Conservation (phyloP, 2,888 invertebrate species). For the Hemithea aestivaria region DNA sequence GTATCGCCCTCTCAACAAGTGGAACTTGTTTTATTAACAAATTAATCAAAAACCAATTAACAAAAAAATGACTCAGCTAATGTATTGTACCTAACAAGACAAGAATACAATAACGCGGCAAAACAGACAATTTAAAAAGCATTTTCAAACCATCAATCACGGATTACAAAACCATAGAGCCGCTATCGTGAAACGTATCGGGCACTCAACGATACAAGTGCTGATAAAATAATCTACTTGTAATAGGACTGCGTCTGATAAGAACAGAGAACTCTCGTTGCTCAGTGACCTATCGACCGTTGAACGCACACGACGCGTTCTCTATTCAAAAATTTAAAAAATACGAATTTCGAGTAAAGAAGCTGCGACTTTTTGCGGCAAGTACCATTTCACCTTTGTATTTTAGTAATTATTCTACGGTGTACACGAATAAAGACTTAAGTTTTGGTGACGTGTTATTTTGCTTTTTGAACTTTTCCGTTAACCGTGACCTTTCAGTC, state of each 20-base stretch:
- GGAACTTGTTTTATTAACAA: too few relatives aligned
- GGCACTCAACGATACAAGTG: slow-evolving; percentile 55
- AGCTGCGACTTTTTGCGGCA: slow-evolving; percentile 9
- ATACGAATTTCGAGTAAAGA: slow-evolving; percentile 8
- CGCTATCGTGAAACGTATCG: slow-evolving; percentile 42
- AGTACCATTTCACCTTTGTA: slow-evolving; percentile 1
- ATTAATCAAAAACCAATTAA: too few relatives aligned
- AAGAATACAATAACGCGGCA: not conserved
- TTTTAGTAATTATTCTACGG: not conserved
- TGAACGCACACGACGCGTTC: slow-evolving; percentile 27
- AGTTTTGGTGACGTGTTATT: too few relatives aligned
- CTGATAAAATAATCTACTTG: slow-evolving; percentile 61
- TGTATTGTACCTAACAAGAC: too few relatives aligned
- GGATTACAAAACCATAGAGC: slow-evolving; percentile 33
- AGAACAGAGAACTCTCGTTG: slow-evolving; percentile 16
- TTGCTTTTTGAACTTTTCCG: too few relatives aligned
- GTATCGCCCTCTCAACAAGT: too few relatives aligned
- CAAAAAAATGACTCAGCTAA: too few relatives aligned
- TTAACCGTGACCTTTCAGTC: slow-evolving; percentile 17
- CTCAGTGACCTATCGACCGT: slow-evolving; percentile 49
- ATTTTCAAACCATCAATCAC: slow-evolving; percentile 41
- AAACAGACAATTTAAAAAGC: slow-evolving; percentile 8
- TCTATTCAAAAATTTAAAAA: slow-evolving; percentile 28
- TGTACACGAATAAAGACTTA: too few relatives aligned
- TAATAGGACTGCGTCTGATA: slow-evolving; percentile 38